phyloP scores from a whole-genome alignment of 2,797 vertebrate species.

The Enteromius anoplus region DNA sequence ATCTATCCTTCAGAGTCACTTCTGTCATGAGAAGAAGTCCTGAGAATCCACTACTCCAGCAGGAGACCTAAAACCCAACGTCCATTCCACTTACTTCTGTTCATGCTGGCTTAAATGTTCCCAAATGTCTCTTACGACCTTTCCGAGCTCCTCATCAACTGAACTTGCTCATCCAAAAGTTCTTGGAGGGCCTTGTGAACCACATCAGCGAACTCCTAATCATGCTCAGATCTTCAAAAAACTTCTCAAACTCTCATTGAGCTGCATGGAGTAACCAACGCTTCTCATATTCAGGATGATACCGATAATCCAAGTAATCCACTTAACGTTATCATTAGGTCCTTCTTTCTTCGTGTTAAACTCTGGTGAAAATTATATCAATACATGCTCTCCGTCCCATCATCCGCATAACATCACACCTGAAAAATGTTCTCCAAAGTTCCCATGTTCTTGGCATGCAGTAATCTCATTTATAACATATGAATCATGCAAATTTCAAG shows the following conservation, averaged over 20 bases:
- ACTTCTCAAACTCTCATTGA: slow-evolving; percentile 37
- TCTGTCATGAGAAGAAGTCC: slow-evolving; percentile 32
- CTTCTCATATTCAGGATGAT: slow-evolving; percentile 45
- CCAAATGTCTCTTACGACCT: neutral
- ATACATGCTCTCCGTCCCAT: neutral
- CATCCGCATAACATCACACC: neutral
- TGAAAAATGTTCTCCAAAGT: slow-evolving; percentile 19
- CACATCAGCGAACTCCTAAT: slow-evolving; percentile 43
- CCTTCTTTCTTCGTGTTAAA: slow-evolving; percentile 22
- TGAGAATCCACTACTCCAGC: slow-evolving; percentile 22
- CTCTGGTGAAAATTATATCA: neutral
- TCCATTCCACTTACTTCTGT: slow-evolving; percentile 40
- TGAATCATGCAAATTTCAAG: slow-evolving; percentile 34
- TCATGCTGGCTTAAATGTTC: slow-evolving; percentile 61
- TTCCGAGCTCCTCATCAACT: slow-evolving; percentile 41
- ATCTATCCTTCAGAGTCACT: slow-evolving; percentile 31
- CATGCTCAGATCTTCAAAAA: slow-evolving; percentile 60
- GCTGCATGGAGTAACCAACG: slow-evolving; percentile 24
- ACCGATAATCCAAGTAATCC: slow-evolving; percentile 46
- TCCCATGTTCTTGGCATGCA: neutral
- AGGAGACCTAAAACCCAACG: neutral
- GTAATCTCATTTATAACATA: neutral
- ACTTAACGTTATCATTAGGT: slow-evolving; percentile 24
- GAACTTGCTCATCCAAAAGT: slow-evolving; percentile 1
- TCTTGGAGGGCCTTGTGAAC: slow-evolving; percentile 15